Evolutionary conservation across 2,888 invertebrate species (phyloP), one percentile per base, ranked within the genome.

Genomic region (Andrena flavipes): DNA sequence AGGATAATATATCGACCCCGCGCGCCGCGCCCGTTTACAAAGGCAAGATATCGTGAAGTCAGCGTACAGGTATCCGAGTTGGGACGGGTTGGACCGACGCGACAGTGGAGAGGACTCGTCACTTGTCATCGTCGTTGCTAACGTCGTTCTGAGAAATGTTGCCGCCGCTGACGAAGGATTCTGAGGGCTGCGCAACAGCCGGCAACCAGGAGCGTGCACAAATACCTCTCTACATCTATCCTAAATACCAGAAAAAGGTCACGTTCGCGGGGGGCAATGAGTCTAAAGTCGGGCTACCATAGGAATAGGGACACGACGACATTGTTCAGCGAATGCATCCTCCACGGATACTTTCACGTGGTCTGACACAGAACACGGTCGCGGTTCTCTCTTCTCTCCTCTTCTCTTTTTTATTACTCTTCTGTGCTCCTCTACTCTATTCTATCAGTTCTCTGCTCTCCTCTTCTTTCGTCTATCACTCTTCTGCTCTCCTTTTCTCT

Each of bases 191-290:
- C 68, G 78, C 84, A 76, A 84, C 72, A 81, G 59, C 62, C 51
- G 69, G 30, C 70, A 10, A 35, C 54, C 33, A 30, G n/a, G 78
- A 42, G 62, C 84, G 51, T 68, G 67, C 20, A 77, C 80, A 76
- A 84, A 87, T 84, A 79, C 76, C 87, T 84, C 74, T 62, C 71
- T 10, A 69, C 68, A 80, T 75, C 69, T 80, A 87, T 86, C 82
- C 87, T 87, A 87, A 87, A 87, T 87, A 87, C 86, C 87, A 87
- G 80, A 87, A 86, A 87, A 87, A 87, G 87, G 87, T 87, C 87
- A 87, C 73, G 84, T 84, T 86, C 87, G 86, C 80, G 84, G 75
- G 70, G 78, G 76, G 49, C 82, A 68, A 73, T 33, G 76, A 69
- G 73, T 63, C 62, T 60, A 48, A 68, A 76, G 71, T 48, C 80